A percentile compares a stretch with the other conserved stretches of the same genome.
Evolutionary conservation across 2,888 invertebrate species (phyloP).

Genomic region (Xiphydria camelus): DNA sequence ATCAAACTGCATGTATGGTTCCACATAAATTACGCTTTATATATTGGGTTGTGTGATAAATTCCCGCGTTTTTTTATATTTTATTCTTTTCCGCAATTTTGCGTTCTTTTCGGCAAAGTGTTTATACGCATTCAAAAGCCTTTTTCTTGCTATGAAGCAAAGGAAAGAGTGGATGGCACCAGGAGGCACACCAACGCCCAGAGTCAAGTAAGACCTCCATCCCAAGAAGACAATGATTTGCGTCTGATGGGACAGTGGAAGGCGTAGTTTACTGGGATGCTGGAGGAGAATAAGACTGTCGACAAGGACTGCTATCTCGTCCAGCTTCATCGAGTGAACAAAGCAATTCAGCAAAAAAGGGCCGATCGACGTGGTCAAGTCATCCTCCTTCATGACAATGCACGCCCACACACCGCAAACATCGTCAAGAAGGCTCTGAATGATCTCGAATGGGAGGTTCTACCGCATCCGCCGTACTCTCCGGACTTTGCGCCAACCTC

Average conservation of each 20-base stretch:
- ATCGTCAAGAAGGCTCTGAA: conserved; percentile 9
- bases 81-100: no score
- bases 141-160: conserved; percentile 7
- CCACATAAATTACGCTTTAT: no score
- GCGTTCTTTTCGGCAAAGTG: no score
- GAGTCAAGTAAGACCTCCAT: conserved; percentile 6
- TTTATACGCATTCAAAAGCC: no score
- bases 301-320: conserved; percentile 10
- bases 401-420: conserved; percentile 8
- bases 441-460: conserved; percentile 17
- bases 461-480: no score
- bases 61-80: no score
- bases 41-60: no score
- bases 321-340: conserved; percentile 10
- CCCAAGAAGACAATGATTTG: conserved; percentile 11
- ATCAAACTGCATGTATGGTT: no score
- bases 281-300: conserved; percentile 5
- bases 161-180: conserved; percentile 4
- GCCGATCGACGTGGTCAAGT: conserved; percentile 11
- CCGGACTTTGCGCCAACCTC: conserved; percentile 21
- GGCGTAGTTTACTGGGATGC: conserved; percentile 7
- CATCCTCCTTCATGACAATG: conserved; percentile 15
- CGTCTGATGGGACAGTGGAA: conserved; percentile 11
- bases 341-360: conserved; percentile 5
- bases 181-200: conserved; percentile 11